Evolutionary conservation across 2,888 invertebrate genomes (phyloP).

Genomic region (Bedellia somnulentella): DNA sequence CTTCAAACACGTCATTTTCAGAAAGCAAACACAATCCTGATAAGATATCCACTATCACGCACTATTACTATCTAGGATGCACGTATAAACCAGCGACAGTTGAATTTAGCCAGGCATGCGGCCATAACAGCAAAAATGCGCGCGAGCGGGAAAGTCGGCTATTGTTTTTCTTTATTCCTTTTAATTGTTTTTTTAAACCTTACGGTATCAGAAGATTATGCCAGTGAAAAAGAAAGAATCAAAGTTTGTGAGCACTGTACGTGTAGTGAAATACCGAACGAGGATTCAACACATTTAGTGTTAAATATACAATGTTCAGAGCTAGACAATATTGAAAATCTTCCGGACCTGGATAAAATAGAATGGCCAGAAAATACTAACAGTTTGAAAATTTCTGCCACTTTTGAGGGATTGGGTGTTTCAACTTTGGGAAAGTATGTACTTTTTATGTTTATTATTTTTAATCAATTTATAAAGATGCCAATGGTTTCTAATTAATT

Average conservation of each 20-base stretch:
- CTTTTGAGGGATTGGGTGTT: constrained; percentile 40
- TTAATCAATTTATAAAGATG: constrained; percentile 9
- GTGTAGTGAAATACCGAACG: constrained; percentile 47
- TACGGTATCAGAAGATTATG: too few species aligned
- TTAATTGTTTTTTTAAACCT: too few species aligned
- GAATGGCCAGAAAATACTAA: constrained; percentile 46
- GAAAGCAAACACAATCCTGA: too few species aligned
- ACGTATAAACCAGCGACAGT: too few species aligned
- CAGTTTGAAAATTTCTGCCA: constrained; percentile 40
- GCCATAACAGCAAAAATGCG: too few species aligned
- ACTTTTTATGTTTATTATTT: neutral
- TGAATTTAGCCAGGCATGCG: too few species aligned
- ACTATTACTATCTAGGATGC: too few species aligned
- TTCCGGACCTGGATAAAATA: constrained; percentile 42
- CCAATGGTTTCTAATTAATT: constrained; percentile 9
- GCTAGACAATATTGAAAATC: constrained; percentile 30
- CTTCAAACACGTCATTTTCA: too few species aligned
- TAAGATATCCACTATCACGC: too few species aligned
- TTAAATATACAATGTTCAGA: constrained; percentile 48
- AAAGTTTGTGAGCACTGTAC: constrained; percentile 42
- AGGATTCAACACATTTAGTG: constrained; percentile 38
- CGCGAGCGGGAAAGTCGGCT: too few species aligned
- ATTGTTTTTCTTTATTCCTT: too few species aligned
- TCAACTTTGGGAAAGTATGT: constrained; percentile 49
- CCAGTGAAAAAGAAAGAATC: constrained; percentile 22